A percentile compares a stretch with the other conserved stretches of the same genome.
Conservation (phyloP, 1,140 invertebrate species). For the Alviniconcha marisindica region DNA sequence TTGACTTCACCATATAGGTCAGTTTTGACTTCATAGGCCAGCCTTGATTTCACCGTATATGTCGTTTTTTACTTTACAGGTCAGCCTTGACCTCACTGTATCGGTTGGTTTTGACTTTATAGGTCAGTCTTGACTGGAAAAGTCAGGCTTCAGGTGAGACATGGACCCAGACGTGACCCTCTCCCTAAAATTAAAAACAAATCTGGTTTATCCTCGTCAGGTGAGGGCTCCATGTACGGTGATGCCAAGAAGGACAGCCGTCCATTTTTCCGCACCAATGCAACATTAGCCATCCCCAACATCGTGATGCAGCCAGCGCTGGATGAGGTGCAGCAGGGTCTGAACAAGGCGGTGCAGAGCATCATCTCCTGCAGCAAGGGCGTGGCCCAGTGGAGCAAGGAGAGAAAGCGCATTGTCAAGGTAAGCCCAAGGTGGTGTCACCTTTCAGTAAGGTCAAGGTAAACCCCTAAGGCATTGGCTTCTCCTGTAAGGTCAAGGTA, state of each 20-base stretch:
- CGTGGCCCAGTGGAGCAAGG: conserved; percentile 91
- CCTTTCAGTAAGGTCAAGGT: too few species aligned
- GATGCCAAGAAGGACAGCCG: conserved; percentile 67
- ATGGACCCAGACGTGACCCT: too few species aligned
- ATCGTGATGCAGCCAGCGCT: conserved; percentile 91
- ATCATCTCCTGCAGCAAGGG: conserved; percentile 92
- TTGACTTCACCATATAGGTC: too few species aligned
- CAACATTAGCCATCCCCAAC: conserved; percentile 90
- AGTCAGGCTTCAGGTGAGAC: too few species aligned
- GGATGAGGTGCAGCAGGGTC: conserved; percentile 93
- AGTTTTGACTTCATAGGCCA: too few species aligned
- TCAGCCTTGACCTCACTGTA: not conserved
- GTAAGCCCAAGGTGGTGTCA: too few species aligned
- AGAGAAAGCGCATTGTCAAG: conserved; percentile 60
- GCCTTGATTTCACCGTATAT: too few species aligned
- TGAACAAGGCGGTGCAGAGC: conserved; percentile 88
- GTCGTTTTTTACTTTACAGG: too few species aligned
- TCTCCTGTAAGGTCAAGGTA: too few species aligned
- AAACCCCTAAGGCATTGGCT: too few species aligned
- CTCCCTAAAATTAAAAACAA: too few species aligned
- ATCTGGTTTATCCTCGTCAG: not conserved
- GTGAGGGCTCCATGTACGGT: conserved; percentile 44
- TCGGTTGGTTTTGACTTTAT: not conserved
- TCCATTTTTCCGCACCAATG: conserved; percentile 79
- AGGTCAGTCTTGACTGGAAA: too few species aligned